A percentile compares a stretch with the other conserved stretches of the same genome.
phyloP scores from a whole-genome alignment of 2,797 vertebrate genomes.

The Choloepus didactylus region DNA sequence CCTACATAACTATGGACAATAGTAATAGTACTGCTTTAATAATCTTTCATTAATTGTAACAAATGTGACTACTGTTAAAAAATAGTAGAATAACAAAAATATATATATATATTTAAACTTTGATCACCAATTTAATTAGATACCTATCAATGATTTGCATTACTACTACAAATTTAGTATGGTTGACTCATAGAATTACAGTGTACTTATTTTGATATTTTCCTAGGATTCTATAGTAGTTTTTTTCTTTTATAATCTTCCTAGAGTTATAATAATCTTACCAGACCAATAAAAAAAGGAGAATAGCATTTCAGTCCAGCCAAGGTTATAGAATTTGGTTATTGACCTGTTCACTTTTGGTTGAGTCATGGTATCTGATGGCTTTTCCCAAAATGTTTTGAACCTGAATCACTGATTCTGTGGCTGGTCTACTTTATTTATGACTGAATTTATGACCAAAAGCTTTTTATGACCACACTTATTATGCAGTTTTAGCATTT shows the following conservation, averaged over 20 bases:
- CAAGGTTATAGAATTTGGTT: neutral
- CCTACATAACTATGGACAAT: too few relatives aligned
- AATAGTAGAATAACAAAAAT: too few relatives aligned
- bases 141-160: slow-evolving; percentile 40
- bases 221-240: neutral
- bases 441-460: slow-evolving; percentile 25
- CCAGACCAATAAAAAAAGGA: slow-evolving; percentile 41
- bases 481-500: slow-evolving; percentile 7
- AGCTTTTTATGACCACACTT: neutral
- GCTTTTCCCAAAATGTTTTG: slow-evolving; percentile 21
- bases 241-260: slow-evolving; percentile 13
- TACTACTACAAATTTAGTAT: slow-evolving; percentile 44
- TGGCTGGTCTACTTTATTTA: neutral
- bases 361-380: neutral
- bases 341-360: neutral
- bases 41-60: too few relatives aligned
- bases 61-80: too few relatives aligned
- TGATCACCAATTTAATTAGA: slow-evolving; percentile 42
- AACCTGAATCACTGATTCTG: neutral
- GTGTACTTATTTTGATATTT: slow-evolving; percentile 14
- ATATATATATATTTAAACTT: neutral
- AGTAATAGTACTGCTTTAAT: too few relatives aligned
- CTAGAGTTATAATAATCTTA: slow-evolving; percentile 38
- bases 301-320: neutral
- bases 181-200: slow-evolving; percentile 38